These are phyloP conservation scores for Dione vanillae DNA, from an alignment of 2,888 invertebrate species.

Conservation along the genomic window DNA sequence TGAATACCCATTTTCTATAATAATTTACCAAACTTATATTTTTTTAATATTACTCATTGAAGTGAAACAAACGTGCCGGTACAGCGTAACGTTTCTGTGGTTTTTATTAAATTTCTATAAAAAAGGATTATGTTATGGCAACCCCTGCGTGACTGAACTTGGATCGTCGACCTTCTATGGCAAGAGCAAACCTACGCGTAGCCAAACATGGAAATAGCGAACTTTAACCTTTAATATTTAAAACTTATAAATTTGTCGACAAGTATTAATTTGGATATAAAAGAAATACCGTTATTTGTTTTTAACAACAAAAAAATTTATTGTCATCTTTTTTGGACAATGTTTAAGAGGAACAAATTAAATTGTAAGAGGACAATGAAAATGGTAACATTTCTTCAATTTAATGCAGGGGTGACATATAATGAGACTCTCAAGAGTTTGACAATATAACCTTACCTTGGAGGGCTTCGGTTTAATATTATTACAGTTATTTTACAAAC, in stretches of 20 bases:
- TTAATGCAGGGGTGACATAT: constrained; percentile 49
- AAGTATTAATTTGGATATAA: constrained; percentile 6
- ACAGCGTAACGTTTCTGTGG: constrained; percentile 32
- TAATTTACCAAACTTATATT: background rate
- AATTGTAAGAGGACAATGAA: constrained; percentile 32
- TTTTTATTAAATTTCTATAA: constrained; percentile 35
- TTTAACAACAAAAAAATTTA: constrained; percentile 9
- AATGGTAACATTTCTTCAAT: constrained; percentile 38
- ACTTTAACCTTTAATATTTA: constrained; percentile 53
- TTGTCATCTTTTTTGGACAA: constrained; percentile 19
- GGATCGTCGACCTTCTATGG: constrained; percentile 60
- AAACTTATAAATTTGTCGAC: constrained; percentile 43
- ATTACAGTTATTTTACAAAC: constrained; percentile 72
- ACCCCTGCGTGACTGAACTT: constrained; percentile 65
- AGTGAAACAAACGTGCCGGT: constrained; percentile 17
- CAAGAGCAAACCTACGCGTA: constrained; percentile 49
- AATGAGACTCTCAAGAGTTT: constrained; percentile 51
- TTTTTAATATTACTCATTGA: background rate
- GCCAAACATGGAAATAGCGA: constrained; percentile 47
- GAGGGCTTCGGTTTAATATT: constrained; percentile 55
- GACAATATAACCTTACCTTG: constrained; percentile 35
- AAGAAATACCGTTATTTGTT: constrained; percentile 15
- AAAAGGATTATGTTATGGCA: constrained; percentile 56
- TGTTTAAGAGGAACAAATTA: constrained; percentile 39
- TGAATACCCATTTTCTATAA: background rate